Evolutionary conservation across 2,113 vertebrate genomes (phyloP).

Genomic region (Pontoporia blainvillei): DNA sequence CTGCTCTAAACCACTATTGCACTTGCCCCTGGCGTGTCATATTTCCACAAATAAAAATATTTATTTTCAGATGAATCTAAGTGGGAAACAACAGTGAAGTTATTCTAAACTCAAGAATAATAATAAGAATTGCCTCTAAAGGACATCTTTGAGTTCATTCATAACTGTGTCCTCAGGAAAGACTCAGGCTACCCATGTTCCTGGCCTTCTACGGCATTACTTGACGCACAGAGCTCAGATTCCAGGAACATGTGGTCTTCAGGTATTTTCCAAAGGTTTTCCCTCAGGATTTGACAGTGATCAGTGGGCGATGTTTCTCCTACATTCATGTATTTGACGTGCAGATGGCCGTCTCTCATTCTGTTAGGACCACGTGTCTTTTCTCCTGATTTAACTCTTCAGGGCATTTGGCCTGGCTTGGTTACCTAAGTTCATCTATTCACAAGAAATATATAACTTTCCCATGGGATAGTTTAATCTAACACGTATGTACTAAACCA

Average conservation of each 20-base stretch:
- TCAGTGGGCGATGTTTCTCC: background rate
- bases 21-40: background rate
- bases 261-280: slow-evolving; percentile 47
- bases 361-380: background rate
- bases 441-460: background rate
- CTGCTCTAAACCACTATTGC: background rate
- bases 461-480: background rate
- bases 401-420: background rate
- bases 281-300: slow-evolving; percentile 5
- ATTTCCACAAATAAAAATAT: background rate
- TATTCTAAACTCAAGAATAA: background rate
- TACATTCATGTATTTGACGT: background rate
- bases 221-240: background rate
- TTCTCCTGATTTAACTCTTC: slow-evolving; percentile 19
- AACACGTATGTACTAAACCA: background rate
- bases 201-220: background rate
- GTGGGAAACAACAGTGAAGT: background rate
- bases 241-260: slow-evolving; percentile 41
- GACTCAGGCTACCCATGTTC: background rate
- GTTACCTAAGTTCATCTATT: background rate
- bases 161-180: background rate
- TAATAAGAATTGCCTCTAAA: background rate
- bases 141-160: background rate
- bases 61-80: slow-evolving; percentile 15
- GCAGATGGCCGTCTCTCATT: slow-evolving; percentile 4